These are phyloP conservation scores for Haemorhous mexicanus DNA, from an alignment of 2,113 vertebrate species.

Conservation along the genomic window DNA sequence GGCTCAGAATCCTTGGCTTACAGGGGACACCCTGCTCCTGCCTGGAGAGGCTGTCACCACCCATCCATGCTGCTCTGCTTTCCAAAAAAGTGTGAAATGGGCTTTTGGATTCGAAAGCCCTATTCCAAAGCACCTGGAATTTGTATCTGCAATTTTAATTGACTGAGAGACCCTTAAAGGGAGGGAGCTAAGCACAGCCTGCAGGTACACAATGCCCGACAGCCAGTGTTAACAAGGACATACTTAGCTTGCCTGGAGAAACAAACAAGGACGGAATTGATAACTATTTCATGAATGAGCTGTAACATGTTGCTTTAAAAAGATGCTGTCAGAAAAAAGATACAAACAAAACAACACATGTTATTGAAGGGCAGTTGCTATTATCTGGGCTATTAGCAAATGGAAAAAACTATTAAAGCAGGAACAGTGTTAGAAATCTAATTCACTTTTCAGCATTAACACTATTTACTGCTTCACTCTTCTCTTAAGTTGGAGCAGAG, in stretches of 20 bases:
- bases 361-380: constrained; percentile 49
- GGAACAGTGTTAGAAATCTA: constrained; percentile 53
- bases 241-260: constrained; percentile 49
- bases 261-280: constrained; percentile 57
- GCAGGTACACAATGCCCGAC: constrained; percentile 40
- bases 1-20: accelerated
- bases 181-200: constrained; percentile 15
- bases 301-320: constrained; percentile 53
- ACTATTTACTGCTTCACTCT: constrained; percentile 35
- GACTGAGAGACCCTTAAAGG: not conserved
- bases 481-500: constrained; percentile 12
- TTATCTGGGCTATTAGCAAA: constrained; percentile 64
- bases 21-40: not conserved
- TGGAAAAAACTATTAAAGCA: constrained; percentile 60
- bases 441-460: constrained; percentile 49
- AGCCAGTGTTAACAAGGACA: constrained; percentile 39
- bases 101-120: not conserved
- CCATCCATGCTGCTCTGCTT: accelerated
- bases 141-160: constrained; percentile 15
- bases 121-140: not conserved
- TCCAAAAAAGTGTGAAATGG: not conserved
- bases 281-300: constrained; percentile 60
- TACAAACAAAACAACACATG: constrained; percentile 34
- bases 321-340: constrained; percentile 50
- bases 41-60: accelerated